phyloP scores from a whole-genome alignment of 2,888 invertebrate genomes.

The Morpho deidamia region DNA sequence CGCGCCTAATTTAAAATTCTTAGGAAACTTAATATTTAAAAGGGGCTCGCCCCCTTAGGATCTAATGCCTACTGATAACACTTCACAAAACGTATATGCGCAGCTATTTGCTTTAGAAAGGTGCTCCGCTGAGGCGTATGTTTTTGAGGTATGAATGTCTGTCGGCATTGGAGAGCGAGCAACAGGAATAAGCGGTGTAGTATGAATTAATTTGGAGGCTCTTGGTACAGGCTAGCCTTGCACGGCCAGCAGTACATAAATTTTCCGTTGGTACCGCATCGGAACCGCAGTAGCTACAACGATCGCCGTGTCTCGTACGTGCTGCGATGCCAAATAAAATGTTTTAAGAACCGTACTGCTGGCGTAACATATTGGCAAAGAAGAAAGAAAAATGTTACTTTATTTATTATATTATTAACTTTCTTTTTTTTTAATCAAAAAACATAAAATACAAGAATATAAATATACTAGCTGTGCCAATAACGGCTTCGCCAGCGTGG shows the following conservation, averaged over 20 bases:
- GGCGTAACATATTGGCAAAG: background rate
- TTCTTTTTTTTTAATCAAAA: too few species aligned
- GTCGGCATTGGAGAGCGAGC: constrained; percentile 50
- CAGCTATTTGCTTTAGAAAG: constrained; percentile 52
- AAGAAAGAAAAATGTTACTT: background rate
- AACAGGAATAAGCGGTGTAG: constrained; percentile 39
- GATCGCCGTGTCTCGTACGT: constrained; percentile 54
- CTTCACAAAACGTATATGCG: constrained; percentile 44
- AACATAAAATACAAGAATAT: too few species aligned
- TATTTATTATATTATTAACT: background rate
- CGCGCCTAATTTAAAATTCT: constrained; percentile 72
- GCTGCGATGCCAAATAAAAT: constrained; percentile 65
- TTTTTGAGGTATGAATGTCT: constrained; percentile 24
- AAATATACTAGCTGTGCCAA: too few species aligned
- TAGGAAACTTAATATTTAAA: constrained; percentile 73
- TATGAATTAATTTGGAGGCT: constrained; percentile 44
- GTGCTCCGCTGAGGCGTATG: constrained; percentile 32
- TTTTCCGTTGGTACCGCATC: constrained; percentile 69
- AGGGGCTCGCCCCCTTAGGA: constrained; percentile 48
- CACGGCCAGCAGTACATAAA: constrained; percentile 70
- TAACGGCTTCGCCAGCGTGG: too few species aligned
- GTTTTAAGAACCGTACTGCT: constrained; percentile 16
- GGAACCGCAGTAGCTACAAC: constrained; percentile 66
- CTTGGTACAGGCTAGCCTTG: constrained; percentile 55
- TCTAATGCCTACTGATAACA: constrained; percentile 43